Base-by-base conservation (phyloP, 2,797 vertebrate species). In the Linurgus olivaceus region DNA sequence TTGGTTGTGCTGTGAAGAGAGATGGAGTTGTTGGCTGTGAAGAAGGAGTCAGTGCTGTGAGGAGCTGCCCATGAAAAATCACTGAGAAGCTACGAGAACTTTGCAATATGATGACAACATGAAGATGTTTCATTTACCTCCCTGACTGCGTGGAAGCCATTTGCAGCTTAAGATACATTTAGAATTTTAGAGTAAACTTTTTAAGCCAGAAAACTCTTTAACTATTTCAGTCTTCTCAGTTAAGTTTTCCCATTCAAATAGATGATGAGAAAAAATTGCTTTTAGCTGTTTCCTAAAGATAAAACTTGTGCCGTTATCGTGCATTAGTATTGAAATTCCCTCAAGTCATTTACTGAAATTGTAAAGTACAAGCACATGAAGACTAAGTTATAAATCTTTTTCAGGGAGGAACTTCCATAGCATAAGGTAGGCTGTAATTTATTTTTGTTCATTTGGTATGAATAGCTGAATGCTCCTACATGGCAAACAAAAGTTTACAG, bases 261-360 rank as follows among this genome's bases (percentile, higher is more conserved):
- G n/a, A 87, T 51, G n/a, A 81, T 59, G 71, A 66, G 71, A 91
- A 6, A 93, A 88, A 95, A 90, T 79, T 7, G 42, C 73, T 45
- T 86, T 81, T 86, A 67, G 54, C 48, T 79, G 19, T 78, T 90
- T 96, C 19, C 31, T 71, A 52, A 92, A 97, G 71, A 86, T 61
- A 94, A 95, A 82, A 26, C 17, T 51, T 65, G 35, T 82, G 21
- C 75, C 79, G 52, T 15, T 84, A 77, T 83, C 31, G 62, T 40
- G 29, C 63, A 68, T 91, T 84, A 94, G 75, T 51, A 83, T 54
- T 94, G 50, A 93, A 77, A 86, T 71, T 95, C 70, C 44, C 75
- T 86, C 42, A 38, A 86, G 62, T 57, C 75, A 61, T 82, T 94
- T 86, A 63, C 54, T 86, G 78, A 94, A 93, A 74, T 61, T 93